phyloP scores from a whole-genome alignment of 2,113 vertebrate genomes.

The Thermophis baileyi region DNA sequence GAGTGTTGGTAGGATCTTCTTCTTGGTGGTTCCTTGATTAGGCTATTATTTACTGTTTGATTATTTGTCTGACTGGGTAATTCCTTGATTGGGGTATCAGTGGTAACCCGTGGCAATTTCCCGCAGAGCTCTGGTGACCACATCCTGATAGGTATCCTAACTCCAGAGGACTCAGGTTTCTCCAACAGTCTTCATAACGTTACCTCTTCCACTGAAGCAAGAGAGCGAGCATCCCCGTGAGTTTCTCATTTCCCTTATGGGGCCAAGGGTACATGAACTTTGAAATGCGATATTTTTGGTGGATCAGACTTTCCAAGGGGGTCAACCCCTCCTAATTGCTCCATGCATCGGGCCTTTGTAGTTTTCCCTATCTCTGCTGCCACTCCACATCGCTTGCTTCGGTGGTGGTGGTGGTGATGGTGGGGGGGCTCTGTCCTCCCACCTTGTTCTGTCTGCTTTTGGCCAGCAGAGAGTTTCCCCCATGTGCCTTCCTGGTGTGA shows the following conservation, averaged over 20 bases:
- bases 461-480: conserved; percentile 23
- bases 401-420: too few relatives aligned
- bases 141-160: background rate
- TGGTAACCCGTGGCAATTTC: too few relatives aligned
- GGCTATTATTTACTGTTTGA: too few relatives aligned
- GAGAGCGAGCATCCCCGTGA: background rate
- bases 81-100: too few relatives aligned
- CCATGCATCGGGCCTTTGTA: background rate
- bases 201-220: background rate
- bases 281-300: too few relatives aligned
- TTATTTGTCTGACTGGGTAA: too few relatives aligned
- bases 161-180: background rate
- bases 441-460: background rate
- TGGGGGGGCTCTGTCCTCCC: background rate
- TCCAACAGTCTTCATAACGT: background rate
- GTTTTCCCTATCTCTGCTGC: background rate
- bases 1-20: too few relatives aligned
- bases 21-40: too few relatives aligned
- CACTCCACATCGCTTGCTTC: background rate
- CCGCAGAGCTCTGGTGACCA: background rate
- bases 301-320: background rate
- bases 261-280: background rate
- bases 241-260: background rate
- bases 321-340: background rate
- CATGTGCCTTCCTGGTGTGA: conserved; percentile 31